phyloP scores from a whole-genome alignment of 2,888 invertebrate species.

The Pyrrhosoma nymphula region DNA sequence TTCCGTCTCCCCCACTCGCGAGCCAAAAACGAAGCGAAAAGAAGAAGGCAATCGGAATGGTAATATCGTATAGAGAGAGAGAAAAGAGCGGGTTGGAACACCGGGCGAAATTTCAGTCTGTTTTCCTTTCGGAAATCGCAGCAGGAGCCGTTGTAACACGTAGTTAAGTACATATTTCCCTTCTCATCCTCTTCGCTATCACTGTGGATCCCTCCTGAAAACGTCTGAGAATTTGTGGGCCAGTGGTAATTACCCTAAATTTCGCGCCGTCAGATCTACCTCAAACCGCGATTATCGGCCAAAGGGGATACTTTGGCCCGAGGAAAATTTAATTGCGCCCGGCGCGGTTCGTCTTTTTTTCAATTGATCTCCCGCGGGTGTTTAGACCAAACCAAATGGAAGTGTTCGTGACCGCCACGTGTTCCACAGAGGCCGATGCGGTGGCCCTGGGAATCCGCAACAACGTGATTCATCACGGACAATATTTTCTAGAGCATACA shows the following conservation, averaged over 20 bases:
- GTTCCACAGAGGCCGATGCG: not conserved
- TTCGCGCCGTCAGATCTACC: not conserved
- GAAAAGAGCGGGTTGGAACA: not conserved
- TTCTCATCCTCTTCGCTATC: not conserved
- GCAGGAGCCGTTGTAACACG: not conserved
- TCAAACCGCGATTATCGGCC: not conserved
- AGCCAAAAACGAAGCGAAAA: not conserved
- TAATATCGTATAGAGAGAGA: not conserved
- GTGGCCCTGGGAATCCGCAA: not conserved
- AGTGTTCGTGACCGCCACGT: not conserved
- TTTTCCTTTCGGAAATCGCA: not conserved
- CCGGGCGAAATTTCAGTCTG: not conserved
- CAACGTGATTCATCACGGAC: not conserved
- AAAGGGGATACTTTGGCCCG: not conserved
- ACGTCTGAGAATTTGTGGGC: not conserved
- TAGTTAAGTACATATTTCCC: not conserved
- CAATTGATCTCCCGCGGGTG: not conserved
- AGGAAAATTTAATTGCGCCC: not conserved
- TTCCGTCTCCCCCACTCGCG: not conserved
- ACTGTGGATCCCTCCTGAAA: not conserved
- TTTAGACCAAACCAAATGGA: not conserved
- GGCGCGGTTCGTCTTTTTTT: not conserved
- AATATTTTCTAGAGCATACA: not conserved
- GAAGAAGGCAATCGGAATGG: not conserved
- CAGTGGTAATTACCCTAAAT: not conserved